phyloP scores from a whole-genome alignment of 2,797 vertebrate genomes.

The Acanthis flammea region DNA sequence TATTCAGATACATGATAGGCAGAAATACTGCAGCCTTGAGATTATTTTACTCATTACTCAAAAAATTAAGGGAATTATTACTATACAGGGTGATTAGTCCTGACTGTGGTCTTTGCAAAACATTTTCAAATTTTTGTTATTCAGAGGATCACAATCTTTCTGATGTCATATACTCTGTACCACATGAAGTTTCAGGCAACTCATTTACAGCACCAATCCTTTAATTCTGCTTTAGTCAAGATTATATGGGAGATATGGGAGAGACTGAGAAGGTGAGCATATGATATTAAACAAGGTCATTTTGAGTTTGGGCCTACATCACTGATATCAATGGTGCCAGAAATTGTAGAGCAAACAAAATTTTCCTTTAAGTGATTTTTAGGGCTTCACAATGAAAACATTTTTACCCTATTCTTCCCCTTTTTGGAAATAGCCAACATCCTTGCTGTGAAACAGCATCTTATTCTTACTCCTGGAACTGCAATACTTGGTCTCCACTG shows the following conservation, averaged over 20 bases:
- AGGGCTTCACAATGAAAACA: neutral
- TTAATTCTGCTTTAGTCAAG: slow-evolving; percentile 51
- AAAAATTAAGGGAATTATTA: neutral
- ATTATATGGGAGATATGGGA: slow-evolving; percentile 72
- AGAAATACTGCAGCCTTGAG: neutral
- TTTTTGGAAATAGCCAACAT: neutral
- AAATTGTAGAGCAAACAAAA: neutral
- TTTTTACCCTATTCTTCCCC: neutral
- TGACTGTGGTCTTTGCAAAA: neutral
- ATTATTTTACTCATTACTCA: neutral
- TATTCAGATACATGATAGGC: neutral
- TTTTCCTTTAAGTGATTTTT: neutral
- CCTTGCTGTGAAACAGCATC: neutral
- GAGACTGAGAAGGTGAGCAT: slow-evolving; percentile 17
- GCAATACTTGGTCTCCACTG: neutral
- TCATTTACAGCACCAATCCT: neutral
- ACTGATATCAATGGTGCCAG: neutral
- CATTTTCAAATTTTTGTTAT: neutral
- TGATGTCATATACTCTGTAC: fast-evolving
- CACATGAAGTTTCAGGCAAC: neutral
- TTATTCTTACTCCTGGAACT: neutral
- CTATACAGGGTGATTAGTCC: neutral
- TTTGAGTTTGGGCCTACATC: neutral
- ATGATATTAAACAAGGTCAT: slow-evolving; percentile 48
- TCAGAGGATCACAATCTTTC: neutral